Evolutionary conservation across 2,797 vertebrate genomes (phyloP).

Genomic region (Benthosema pterotum): DNA sequence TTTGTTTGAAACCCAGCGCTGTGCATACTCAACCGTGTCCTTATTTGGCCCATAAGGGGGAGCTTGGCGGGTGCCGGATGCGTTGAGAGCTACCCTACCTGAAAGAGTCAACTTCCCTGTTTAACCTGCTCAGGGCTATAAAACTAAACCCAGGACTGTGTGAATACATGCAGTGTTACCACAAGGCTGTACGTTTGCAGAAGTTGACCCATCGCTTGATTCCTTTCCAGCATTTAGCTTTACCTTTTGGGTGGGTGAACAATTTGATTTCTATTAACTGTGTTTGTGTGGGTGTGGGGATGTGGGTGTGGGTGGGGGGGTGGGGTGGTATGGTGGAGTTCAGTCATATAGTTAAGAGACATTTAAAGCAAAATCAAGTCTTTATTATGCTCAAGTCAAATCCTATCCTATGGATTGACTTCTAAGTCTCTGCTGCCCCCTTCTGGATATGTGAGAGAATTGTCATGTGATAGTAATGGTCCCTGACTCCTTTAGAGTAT

Average conservation of each 20-base stretch:
- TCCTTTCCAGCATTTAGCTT: slow-evolving; percentile 9
- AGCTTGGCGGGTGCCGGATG: slow-evolving; percentile 28
- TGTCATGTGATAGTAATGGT: slow-evolving; percentile 8
- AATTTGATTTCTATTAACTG: slow-evolving; percentile 5
- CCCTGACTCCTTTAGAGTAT: too few relatives aligned
- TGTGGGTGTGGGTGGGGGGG: too few relatives aligned
- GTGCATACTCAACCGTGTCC: slow-evolving; percentile 53
- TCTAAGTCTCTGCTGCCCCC: slow-evolving; percentile 65
- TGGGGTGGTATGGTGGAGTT: too few relatives aligned
- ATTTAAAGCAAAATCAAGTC: background rate
- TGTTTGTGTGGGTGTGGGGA: too few relatives aligned
- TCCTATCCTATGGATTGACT: background rate
- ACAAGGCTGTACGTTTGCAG: slow-evolving; percentile 30
- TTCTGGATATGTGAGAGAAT: slow-evolving; percentile 46
- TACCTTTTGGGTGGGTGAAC: too few relatives aligned
- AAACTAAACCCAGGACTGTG: background rate
- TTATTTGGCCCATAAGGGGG: slow-evolving; percentile 66
- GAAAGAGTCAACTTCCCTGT: slow-evolving; percentile 46
- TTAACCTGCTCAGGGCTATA: slow-evolving; percentile 4
- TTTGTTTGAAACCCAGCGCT: slow-evolving; percentile 57
- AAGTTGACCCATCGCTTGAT: slow-evolving; percentile 29
- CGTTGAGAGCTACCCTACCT: slow-evolving; percentile 51
- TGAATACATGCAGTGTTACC: slow-evolving; percentile 29
- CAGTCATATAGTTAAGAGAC: too few relatives aligned
- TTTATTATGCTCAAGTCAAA: background rate